These are phyloP conservation scores for Galago senegalensis DNA, from an alignment of 2,797 vertebrate genomes.

Conservation along the genomic window DNA sequence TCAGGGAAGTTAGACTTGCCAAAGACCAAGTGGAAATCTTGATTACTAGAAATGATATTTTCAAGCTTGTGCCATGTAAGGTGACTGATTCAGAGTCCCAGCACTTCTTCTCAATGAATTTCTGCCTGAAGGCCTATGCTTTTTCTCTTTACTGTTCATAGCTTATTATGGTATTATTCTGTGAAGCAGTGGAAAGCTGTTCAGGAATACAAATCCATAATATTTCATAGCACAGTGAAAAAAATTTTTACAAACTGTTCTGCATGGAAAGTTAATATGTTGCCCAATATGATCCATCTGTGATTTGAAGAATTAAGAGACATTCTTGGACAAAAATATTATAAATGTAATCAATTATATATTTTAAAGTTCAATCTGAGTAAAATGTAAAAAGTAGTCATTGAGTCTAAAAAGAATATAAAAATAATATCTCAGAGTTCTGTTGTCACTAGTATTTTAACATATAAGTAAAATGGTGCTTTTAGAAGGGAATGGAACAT, in stretches of 20 bases:
- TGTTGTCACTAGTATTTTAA: constrained; percentile 67
- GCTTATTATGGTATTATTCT: not conserved
- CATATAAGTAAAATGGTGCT: constrained; percentile 48
- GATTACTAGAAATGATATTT: not conserved
- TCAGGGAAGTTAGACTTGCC: not conserved
- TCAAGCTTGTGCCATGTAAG: not conserved
- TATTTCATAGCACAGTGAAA: constrained; percentile 39
- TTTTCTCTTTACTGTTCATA: not conserved
- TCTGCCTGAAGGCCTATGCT: not conserved
- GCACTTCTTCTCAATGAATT: not conserved
- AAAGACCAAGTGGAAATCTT: not conserved
- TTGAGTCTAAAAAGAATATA: constrained; percentile 74
- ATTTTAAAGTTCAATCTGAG: constrained; percentile 78
- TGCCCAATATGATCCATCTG: constrained; percentile 55
- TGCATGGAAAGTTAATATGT: constrained; percentile 27
- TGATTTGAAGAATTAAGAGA: constrained; percentile 52
- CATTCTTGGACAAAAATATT: not conserved
- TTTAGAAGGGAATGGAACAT: constrained; percentile 55
- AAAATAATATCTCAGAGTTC: constrained; percentile 67
- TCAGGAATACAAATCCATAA: not conserved
- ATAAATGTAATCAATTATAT: constrained; percentile 73
- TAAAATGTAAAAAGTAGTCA: constrained; percentile 82
- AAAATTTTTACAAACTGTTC: constrained; percentile 9
- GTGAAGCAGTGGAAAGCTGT: not conserved
- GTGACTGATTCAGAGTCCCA: not conserved